Evolutionary conservation across 1,140 invertebrate species (phyloP).

Genomic region (Cepaea nemoralis): DNA sequence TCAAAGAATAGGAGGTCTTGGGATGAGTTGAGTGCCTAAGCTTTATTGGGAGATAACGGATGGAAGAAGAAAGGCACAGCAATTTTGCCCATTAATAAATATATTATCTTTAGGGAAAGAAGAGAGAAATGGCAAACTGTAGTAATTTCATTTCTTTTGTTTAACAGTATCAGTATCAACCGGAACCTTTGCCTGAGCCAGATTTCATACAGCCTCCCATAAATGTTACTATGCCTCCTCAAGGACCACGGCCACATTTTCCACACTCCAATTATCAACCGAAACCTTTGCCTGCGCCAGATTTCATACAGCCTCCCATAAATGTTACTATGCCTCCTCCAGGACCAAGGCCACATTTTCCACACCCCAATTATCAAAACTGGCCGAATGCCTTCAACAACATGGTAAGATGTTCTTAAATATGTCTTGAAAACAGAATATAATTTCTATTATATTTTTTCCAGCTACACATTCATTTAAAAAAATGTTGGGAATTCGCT

Average conservation of each 20-base stretch:
- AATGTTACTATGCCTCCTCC: neutral
- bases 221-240: neutral
- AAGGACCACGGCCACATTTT: neutral
- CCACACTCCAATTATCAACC: constrained; percentile 20
- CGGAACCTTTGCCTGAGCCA: constrained; percentile 33
- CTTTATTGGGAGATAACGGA: too few species aligned
- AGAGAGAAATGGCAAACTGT: too few species aligned
- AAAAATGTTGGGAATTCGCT: too few species aligned
- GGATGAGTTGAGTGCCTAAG: too few species aligned
- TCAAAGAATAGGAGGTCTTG: too few species aligned
- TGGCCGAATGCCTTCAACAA: neutral
- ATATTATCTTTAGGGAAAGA: too few species aligned
- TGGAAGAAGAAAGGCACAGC: too few species aligned
- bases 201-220: neutral
- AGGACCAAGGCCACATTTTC: neutral
- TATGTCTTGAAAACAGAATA: too few species aligned
- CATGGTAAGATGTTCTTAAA: neutral
- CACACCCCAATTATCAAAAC: neutral
- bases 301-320: neutral
- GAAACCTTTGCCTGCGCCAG: constrained; percentile 29
- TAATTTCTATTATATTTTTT: too few species aligned
- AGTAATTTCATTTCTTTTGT: neutral
- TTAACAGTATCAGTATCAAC: constrained; percentile 25
- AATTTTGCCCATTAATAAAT: too few species aligned
- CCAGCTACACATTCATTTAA: too few species aligned